Conservation (phyloP, 2,888 invertebrate species). For the Fragum whitleyi region DNA sequence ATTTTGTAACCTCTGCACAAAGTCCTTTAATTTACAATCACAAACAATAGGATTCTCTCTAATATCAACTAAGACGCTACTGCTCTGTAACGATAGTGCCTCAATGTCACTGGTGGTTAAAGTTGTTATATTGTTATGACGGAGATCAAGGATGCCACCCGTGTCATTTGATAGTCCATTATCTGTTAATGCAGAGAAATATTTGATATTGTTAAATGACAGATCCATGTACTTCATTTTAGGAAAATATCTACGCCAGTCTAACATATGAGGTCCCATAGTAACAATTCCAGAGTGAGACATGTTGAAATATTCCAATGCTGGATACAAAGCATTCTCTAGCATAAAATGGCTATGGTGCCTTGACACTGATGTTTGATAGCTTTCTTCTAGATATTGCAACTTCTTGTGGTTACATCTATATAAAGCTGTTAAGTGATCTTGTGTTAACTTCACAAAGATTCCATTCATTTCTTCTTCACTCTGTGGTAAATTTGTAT, state of each 20-base stretch:
- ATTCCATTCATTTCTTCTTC: slow-evolving; percentile 36
- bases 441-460: slow-evolving; percentile 48
- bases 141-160: slow-evolving; percentile 63
- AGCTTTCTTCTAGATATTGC: slow-evolving; percentile 55
- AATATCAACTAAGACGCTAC: slow-evolving; percentile 64
- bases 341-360: slow-evolving; percentile 48
- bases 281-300: slow-evolving; percentile 42
- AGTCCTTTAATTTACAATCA: slow-evolving; percentile 64
- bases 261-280: slow-evolving; percentile 44
- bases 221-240: slow-evolving; percentile 66
- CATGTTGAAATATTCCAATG: slow-evolving; percentile 58
- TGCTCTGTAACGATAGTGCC: slow-evolving; percentile 45
- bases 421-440: slow-evolving; percentile 32
- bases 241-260: slow-evolving; percentile 63
- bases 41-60: slow-evolving; percentile 69
- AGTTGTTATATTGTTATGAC: slow-evolving; percentile 70
- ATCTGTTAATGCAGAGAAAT: slow-evolving; percentile 47
- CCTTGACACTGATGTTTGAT: slow-evolving; percentile 26
- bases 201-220: slow-evolving; percentile 61
- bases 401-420: slow-evolving; percentile 35
- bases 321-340: slow-evolving; percentile 46
- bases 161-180: slow-evolving; percentile 43
- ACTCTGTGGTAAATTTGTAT: slow-evolving; percentile 3
- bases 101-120: slow-evolving; percentile 56
- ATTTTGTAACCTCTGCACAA: slow-evolving; percentile 51